phyloP scores from a whole-genome alignment of 2,888 invertebrate genomes.

The Cataglyphis cursor region DNA sequence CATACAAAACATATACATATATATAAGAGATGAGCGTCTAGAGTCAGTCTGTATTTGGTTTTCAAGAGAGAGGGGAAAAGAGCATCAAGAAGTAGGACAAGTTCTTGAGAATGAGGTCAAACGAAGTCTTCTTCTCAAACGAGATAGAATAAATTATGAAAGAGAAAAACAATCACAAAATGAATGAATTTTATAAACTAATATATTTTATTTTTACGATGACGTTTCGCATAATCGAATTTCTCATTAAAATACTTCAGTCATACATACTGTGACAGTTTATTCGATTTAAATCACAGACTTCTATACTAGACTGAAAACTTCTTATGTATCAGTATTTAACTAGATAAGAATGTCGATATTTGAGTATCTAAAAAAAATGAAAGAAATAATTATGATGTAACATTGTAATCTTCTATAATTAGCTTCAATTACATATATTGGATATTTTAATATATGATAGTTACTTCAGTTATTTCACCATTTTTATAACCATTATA shows the following conservation, averaged over 20 bases:
- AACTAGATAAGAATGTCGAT: no score
- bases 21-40: not conserved
- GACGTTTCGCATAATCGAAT: not conserved
- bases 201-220: not conserved
- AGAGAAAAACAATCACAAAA: not conserved
- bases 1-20: not conserved
- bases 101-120: slow-evolving; percentile 82
- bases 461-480: not conserved
- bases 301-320: not conserved
- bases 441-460: not conserved
- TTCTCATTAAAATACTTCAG: not conserved
- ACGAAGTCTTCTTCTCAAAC: slow-evolving; percentile 52
- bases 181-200: not conserved
- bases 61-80: slow-evolving; percentile 42
- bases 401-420: no score
- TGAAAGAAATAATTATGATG: no score
- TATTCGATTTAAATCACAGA: slow-evolving; percentile 20
- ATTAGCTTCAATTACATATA: not conserved
- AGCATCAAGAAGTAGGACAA: slow-evolving; percentile 79
- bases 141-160: slow-evolving; percentile 31
- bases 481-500: not conserved
- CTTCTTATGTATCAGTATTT: no score
- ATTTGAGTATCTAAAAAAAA: no score
- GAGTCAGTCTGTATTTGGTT: slow-evolving; percentile 23
- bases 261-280: not conserved